Evolutionary conservation across 2,113 vertebrate genomes (phyloP).

Genomic region (Lampris megalopsis): DNA sequence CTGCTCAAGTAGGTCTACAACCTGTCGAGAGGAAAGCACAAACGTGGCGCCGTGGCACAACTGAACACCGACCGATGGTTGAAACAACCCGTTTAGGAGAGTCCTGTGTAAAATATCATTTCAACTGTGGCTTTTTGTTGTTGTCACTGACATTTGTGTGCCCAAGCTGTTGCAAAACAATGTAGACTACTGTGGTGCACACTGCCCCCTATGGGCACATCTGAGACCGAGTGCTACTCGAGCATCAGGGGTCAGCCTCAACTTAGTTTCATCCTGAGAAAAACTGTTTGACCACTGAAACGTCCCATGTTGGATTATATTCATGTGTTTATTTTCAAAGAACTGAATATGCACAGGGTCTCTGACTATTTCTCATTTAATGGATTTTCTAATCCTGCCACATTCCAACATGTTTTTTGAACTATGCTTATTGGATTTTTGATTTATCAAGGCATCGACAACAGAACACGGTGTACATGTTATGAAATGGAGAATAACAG

Average conservation of each 20-base stretch:
- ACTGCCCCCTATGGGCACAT: slow-evolving; percentile 77
- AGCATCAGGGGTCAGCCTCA: not conserved
- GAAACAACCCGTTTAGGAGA: slow-evolving; percentile 34
- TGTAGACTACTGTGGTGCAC: slow-evolving; percentile 59
- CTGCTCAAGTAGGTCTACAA: no score
- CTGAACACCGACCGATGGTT: slow-evolving; percentile 26
- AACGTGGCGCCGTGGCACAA: slow-evolving; percentile 18
- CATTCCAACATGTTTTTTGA: no score
- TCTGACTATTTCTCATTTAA: no score
- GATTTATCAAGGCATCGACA: no score
- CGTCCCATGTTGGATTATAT: no score
- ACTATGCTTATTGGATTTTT: no score
- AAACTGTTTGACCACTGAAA: no score
- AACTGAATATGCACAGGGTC: no score
- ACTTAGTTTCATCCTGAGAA: not conserved
- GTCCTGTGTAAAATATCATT: slow-evolving; percentile 22
- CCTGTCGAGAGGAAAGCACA: not conserved
- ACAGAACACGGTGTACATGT: no score
- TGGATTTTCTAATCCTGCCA: no score
- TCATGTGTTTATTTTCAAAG: no score
- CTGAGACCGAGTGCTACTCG: not conserved
- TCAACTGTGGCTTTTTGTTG: slow-evolving; percentile 18
- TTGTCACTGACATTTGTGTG: slow-evolving; percentile 37
- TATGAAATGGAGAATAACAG: no score
- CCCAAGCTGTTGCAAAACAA: slow-evolving; percentile 24